Evolutionary conservation across 2,888 invertebrate genomes (phyloP).

Genomic region (Tubulanus polymorphus): DNA sequence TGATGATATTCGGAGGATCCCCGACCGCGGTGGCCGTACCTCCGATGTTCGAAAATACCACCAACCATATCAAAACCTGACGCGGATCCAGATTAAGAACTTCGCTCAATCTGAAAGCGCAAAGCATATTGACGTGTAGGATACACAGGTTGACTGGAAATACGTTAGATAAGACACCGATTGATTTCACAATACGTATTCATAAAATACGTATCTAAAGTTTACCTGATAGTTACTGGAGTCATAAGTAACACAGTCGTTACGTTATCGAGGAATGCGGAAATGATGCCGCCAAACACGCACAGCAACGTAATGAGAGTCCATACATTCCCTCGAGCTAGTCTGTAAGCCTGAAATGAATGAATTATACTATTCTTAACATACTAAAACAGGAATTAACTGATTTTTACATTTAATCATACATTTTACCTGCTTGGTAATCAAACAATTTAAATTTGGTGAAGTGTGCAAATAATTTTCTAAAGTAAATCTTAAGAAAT

Average conservation of each 20-base stretch:
- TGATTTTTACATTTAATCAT: no score
- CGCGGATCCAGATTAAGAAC: constrained; percentile 83
- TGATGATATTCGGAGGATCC: constrained; percentile 89
- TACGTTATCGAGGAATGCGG: constrained; percentile 82
- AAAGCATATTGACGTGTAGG: background rate
- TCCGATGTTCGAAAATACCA: constrained; percentile 85
- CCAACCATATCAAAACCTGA: constrained; percentile 79
- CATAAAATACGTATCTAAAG: no score
- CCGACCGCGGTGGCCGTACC: constrained; percentile 87
- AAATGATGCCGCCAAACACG: constrained; percentile 72
- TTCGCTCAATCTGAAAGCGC: constrained; percentile 72
- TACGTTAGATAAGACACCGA: no score
- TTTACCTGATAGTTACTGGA: constrained; percentile 78
- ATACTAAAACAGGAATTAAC: no score
- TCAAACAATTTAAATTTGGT: no score
- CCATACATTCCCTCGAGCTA: constrained; percentile 79
- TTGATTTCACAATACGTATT: no score
- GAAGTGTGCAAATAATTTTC: no score
- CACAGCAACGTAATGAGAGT: constrained; percentile 77
- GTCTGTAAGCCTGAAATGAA: constrained; percentile 59
- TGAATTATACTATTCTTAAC: no score
- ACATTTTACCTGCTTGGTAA: constrained; percentile 61
- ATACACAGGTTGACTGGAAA: no score
- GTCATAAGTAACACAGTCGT: constrained; percentile 83
- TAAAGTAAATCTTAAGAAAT: no score